Base-by-base conservation (phyloP, 2,888 invertebrate species). In the Mythimna loreyi region DNA sequence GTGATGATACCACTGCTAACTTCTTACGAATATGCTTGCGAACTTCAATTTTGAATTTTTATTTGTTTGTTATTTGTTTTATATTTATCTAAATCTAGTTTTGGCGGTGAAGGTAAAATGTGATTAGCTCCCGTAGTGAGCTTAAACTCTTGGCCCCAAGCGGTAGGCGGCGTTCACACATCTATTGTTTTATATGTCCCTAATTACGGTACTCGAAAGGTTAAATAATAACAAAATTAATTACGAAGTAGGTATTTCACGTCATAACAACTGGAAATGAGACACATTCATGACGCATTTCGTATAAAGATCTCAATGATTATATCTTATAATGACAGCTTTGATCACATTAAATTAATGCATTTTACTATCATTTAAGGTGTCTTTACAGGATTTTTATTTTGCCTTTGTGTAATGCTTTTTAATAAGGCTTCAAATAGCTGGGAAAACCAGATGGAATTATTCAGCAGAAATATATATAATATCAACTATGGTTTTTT, bases 311-410 rank as follows among this genome's bases (percentile, higher is more conserved):
- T 75, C 53, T 58, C 47, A 67, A 72, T 75, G 53, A 58, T 55
- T 33, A 16, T 65, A 28, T 43, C 53, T 75, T 43, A 2, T 72
- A 72, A 72, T 67, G 25, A 25, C 25, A 28, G 40, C 16, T 66
- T 52, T 74, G 56, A 71, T 74, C 66, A 74, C 25, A 16, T 13
- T 40, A 57, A 19, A 43, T 53, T 67, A 67, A 40, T 40, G 25
- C 6, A 52, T 53, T 67, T 53, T 25, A 5, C 13, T 74, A 19
- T 36, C 7, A 50, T n/a, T 2, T 57, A 30, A 49, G 21, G 0
- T 28, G 9, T 1, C 19, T 40, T 49, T 28, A 21, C n/a, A 25
- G 52, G 19, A 25, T 13, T 13, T 13, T 45, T 69, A n/a, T 16
- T 23, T 50, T 66, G 3, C 50, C 0, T 28, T 16, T 23, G 4